These are phyloP conservation scores for Yponomeuta evonymella DNA, from an alignment of 2,888 invertebrate genomes.

Conservation along the genomic window DNA sequence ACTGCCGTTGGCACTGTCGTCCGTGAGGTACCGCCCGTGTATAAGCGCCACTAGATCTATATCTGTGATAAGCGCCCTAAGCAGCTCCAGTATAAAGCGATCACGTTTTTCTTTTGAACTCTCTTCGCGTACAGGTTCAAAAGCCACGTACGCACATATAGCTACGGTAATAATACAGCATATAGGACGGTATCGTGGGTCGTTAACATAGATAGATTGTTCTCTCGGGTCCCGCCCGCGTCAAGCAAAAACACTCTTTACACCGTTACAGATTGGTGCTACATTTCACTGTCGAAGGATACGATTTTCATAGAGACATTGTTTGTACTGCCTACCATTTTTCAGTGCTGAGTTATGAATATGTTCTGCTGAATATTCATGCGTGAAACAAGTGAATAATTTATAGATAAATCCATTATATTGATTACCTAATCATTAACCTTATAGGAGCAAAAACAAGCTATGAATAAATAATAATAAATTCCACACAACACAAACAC, in stretches of 20 bases:
- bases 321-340: not conserved
- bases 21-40: too few species aligned
- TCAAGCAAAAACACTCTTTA: not conserved
- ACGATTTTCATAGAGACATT: not conserved
- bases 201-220: not conserved
- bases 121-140: not conserved
- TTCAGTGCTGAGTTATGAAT: not conserved
- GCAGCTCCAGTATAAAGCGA: too few species aligned
- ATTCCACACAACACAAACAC: too few species aligned
- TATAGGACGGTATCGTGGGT: not conserved
- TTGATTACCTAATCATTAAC: too few species aligned
- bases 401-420: not conserved
- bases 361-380: not conserved
- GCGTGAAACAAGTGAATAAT: not conserved
- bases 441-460: too few species aligned
- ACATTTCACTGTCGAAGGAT: not conserved
- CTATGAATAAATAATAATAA: too few species aligned
- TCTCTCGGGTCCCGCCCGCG: not conserved
- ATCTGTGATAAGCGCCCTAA: too few species aligned
- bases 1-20: too few species aligned
- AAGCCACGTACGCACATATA: not conserved
- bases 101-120: too few species aligned
- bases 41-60: too few species aligned
- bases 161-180: not conserved
- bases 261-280: not conserved